A percentile compares a stretch with the other conserved stretches of the same genome.
Conservation (phyloP, 2,797 vertebrate species). For the Chloroceryle inda region DNA sequence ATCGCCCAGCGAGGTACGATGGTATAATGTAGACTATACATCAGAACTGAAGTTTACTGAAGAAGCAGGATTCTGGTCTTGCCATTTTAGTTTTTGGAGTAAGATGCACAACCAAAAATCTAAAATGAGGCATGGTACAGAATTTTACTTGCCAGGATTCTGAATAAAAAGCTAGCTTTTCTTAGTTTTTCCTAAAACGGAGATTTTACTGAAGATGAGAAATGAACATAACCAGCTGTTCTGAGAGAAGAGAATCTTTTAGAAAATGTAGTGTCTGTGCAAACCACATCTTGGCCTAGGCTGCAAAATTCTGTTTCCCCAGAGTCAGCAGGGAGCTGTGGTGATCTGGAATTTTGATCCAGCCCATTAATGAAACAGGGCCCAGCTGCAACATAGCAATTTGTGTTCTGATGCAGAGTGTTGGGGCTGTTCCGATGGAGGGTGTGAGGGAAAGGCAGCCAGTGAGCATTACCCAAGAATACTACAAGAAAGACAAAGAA, state of each 20-base stretch:
- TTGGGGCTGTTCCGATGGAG: neutral
- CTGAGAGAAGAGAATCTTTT: constrained; percentile 27
- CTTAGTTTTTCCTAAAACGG: constrained; percentile 56
- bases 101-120: neutral
- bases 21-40: neutral
- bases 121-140: neutral
- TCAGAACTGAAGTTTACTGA: neutral
- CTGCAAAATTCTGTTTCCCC: constrained; percentile 43
- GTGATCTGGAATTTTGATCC: constrained; percentile 66
- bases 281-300: constrained; percentile 67
- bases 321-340: constrained; percentile 69
- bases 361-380: constrained; percentile 53
- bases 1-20: accelerated
- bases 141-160: neutral
- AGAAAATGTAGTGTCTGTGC: constrained; percentile 36
- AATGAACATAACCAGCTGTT: constrained; percentile 53
- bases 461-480: neutral
- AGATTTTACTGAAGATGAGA: constrained; percentile 40
- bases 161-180: neutral
- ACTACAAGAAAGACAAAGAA: constrained; percentile 42
- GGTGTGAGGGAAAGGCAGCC: neutral
- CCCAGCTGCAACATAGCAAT: constrained; percentile 63
- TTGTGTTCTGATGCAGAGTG: constrained; percentile 25
- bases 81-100: neutral
- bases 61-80: neutral